A percentile compares a stretch with the other conserved stretches of the same genome.
Evolutionary conservation across 2,888 invertebrate genomes (phyloP).

Genomic region (Panzeria rudis): DNA sequence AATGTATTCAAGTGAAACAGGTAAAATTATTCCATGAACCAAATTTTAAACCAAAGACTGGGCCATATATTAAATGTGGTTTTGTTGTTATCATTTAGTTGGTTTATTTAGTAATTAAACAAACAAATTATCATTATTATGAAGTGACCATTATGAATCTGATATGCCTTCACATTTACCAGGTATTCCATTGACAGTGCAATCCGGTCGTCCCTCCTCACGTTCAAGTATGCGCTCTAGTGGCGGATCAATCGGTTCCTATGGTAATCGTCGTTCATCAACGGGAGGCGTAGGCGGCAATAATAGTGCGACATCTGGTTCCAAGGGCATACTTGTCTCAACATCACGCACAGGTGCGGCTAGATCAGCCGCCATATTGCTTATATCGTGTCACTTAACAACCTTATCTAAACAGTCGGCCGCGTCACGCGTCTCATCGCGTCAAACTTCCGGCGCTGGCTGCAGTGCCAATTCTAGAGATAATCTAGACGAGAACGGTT

Average conservation of each 20-base stretch:
- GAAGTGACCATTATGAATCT: slow-evolving; percentile 74
- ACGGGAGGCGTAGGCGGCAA: slow-evolving; percentile 84
- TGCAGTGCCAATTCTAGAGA: slow-evolving; percentile 81
- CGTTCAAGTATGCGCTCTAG: slow-evolving; percentile 86
- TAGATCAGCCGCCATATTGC: slow-evolving; percentile 96
- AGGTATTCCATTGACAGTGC: slow-evolving; percentile 87
- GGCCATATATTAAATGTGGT: slow-evolving; percentile 30
- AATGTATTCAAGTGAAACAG: slow-evolving; percentile 93
- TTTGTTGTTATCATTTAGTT: slow-evolving; percentile 25
- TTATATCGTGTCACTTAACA: slow-evolving; percentile 94
- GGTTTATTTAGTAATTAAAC: not conserved
- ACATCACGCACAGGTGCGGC: slow-evolving; percentile 96
- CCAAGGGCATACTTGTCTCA: slow-evolving; percentile 89
- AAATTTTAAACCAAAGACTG: not conserved
- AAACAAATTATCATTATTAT: slow-evolving; percentile 12
- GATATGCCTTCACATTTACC: slow-evolving; percentile 79
- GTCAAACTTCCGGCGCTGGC: slow-evolving; percentile 81
- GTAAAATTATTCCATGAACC: slow-evolving; percentile 83
- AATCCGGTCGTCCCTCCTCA: slow-evolving; percentile 86
- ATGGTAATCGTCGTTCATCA: slow-evolving; percentile 84
- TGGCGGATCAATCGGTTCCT: slow-evolving; percentile 85
- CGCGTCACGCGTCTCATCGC: slow-evolving; percentile 79
- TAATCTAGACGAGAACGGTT: slow-evolving; percentile 83
- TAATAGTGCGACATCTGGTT: slow-evolving; percentile 84
- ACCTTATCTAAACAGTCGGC: slow-evolving; percentile 84